Evolutionary conservation across 2,888 invertebrate genomes (phyloP), one percentile per base, ranked within the genome.

Genomic region (Drosophila paranaensis): DNA sequence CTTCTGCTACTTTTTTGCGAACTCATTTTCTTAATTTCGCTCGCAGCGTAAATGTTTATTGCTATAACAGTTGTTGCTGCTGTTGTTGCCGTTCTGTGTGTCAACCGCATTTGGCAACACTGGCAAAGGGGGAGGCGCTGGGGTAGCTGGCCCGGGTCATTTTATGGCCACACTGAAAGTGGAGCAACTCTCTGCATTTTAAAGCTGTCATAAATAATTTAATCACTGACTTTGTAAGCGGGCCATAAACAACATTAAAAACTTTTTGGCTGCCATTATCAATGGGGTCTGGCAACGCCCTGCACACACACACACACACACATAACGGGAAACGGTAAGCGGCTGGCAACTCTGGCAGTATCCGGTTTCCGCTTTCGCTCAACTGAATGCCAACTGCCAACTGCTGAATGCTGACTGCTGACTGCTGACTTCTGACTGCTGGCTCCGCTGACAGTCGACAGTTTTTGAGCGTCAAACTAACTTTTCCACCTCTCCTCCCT

Each of bases 181-280:
- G 72, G 79, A 51, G 61, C 79, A 75, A 72, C 71, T 71, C 74
- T 71, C 74, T 71, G 79, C 81, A 74, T 83, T 81, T 83, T 74
- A 87, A 83, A 79, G 81, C 82, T 84, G 82, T 77, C 89, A 85
- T 85, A 85, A 85, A 85, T 85, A 89, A 89, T 85, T 89, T 85
- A 85, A 85, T 89, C 89, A 84, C 73, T 74, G 84, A 81, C 85
- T 82, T 84, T 89, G 85, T 85, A 86, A 72, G 70, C 81, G 67
- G 50, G 51, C 57, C 71, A 77, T 76, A 74, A 82, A 81, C 77
- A 69, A 81, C 80, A 82, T 78, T 74, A 66, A 78, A 81, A 72
- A 77, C 43, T 78, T 80, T 79, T 70, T 56, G 64, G 64, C 43
- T 62, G 63, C 56, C 65, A 77, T 77, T 77, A 79, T 79, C 79